A percentile compares a stretch with the other conserved stretches of the same genome.
Conservation (phyloP, 2,797 vertebrate genomes). For the Mus spretus region DNA sequence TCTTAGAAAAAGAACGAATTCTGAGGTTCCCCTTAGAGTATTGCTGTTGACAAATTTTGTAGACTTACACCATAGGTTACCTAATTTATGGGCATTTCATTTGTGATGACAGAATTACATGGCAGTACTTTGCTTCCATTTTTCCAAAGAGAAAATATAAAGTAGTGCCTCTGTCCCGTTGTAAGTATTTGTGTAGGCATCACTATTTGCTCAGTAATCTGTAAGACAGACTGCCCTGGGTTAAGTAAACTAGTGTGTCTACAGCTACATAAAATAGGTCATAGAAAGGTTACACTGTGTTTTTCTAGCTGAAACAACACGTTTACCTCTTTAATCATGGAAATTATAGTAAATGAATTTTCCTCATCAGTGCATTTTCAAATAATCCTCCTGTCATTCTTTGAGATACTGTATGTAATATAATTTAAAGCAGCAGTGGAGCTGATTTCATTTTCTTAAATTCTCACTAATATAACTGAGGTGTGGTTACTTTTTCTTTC, state of each 20-base stretch:
- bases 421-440: not conserved
- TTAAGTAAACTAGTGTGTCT: not conserved
- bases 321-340: not conserved
- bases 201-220: not conserved
- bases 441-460: conserved; percentile 14
- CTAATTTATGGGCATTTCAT: not conserved
- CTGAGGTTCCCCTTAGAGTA: not conserved
- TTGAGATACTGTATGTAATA: not conserved
- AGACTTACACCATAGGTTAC: not conserved
- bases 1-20: conserved; percentile 16
- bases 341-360: conserved; percentile 42
- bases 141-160: conserved; percentile 41
- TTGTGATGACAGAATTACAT: not conserved
- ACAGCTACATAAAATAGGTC: not conserved
- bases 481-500: conserved; percentile 16
- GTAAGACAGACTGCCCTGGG: conserved; percentile 18
- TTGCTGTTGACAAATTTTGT: not conserved
- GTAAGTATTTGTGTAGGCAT: not conserved
- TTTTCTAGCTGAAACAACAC: not conserved
- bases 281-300: not conserved
- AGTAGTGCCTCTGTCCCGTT: not conserved
- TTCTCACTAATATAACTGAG: not conserved
- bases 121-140: conserved; percentile 11
- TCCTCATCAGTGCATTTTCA: conserved; percentile 37
- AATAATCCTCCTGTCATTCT: not conserved